Conservation (phyloP, 2,888 invertebrate genomes). For the Rhamnusium bicolor region DNA sequence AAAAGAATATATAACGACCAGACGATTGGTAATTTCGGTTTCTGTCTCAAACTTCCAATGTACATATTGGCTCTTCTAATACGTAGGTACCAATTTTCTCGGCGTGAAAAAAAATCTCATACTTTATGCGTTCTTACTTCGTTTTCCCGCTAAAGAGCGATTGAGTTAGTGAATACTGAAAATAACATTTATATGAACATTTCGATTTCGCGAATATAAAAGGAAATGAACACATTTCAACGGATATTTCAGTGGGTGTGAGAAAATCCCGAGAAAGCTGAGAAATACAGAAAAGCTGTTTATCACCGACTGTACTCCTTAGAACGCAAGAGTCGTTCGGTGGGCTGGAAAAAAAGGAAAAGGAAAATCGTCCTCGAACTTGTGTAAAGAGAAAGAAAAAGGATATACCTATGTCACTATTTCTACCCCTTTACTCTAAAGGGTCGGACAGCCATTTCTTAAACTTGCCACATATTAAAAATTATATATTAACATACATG, state of each 20-base stretch:
- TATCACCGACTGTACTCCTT: constrained; percentile 52
- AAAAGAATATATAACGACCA: no score
- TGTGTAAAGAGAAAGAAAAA: constrained; percentile 33
- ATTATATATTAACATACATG: no score
- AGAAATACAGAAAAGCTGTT: constrained; percentile 59
- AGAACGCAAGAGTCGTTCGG: constrained; percentile 36
- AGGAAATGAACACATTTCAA: constrained; percentile 59
- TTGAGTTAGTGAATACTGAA: constrained; percentile 41
- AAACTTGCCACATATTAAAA: neutral
- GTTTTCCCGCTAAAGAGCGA: constrained; percentile 34
- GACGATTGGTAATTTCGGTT: no score
- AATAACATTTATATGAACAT: constrained; percentile 56
- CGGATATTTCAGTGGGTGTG: constrained; percentile 56
- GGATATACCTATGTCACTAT: constrained; percentile 30
- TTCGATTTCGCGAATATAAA: constrained; percentile 55
- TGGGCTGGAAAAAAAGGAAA: constrained; percentile 42
- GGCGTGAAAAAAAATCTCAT: constrained; percentile 6
- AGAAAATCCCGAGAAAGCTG: constrained; percentile 59
- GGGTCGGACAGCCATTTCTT: constrained; percentile 1
- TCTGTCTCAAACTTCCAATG: no score
- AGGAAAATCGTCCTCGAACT: constrained; percentile 35
- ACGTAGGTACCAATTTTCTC: neutral
- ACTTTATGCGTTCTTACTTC: constrained; percentile 23
- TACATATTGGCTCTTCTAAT: no score
- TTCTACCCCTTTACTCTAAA: constrained; percentile 1